Evolutionary conservation across 1,140 invertebrate genomes (phyloP), one percentile per base, ranked within the genome.

Genomic region (Oryctes rhinoceros): DNA sequence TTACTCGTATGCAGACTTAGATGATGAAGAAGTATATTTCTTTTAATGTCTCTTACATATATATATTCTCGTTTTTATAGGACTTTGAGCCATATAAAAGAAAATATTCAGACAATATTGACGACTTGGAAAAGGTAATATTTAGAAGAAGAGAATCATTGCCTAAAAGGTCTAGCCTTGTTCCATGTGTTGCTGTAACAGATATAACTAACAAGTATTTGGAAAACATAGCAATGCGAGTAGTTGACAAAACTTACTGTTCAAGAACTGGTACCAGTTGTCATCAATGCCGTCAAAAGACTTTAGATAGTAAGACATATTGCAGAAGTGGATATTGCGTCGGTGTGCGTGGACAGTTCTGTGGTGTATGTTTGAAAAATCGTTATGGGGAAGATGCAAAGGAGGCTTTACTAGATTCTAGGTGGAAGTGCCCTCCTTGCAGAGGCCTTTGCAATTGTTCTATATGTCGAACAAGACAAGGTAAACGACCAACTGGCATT

Each of bases 241-340:
- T 39, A 13, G 59, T 59, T 18, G 24, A 78, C 18, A 80, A 80
- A 48, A 74, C 44, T 20, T 80, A 80, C 18, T 71, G 3, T 15
- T 71, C 59, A 15, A 53, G n/a, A 53, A 78, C 82, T 59, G 89
- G 89, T 5, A 87, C 88, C 1, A 82, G 79, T 78, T 89, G 89
- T 81, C 89, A 89, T 82, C 89, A 89, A 37, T 89, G 89, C 78
- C 83, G 89, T 39, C 89, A 90, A 76, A 90, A 90, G 83, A 90
- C 89, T 1, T 78, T 84, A 20, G 89, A 90, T 80, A 89, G 86
- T 9, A 90, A 90, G 82, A 89, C 89, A 4, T 85, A 87, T 35
- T 90, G 89, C 35, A 83, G 89, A 75, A 88, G 87, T 15, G 84
- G 85, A 39, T 78, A 84, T 76, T 90, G 89, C 81, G 71, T 87